phyloP scores from a whole-genome alignment of 2,797 vertebrate species.

The Crax fasciolata region DNA sequence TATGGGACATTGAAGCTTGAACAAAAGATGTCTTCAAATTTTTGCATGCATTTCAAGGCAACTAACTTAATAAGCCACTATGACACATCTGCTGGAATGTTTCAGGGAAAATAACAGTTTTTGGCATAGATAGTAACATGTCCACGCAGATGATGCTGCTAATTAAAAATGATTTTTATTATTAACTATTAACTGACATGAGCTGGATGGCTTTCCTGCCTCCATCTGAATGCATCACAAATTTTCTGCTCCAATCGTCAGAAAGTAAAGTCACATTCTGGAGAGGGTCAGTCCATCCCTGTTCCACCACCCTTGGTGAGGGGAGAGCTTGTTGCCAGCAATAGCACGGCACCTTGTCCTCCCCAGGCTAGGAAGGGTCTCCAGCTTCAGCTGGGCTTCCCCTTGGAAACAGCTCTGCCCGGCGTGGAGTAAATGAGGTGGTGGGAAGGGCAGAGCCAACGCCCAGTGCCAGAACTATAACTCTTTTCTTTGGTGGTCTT shows the following conservation, averaged over 20 bases:
- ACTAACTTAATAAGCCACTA: not conserved
- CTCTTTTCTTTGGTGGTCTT: not conserved
- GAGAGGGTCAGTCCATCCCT: not conserved
- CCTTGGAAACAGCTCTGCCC: rapidly evolving
- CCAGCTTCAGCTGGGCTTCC: not conserved
- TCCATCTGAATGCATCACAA: rapidly evolving
- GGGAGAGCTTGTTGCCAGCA: not conserved
- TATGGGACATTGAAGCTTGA: not conserved
- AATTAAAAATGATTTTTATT: not conserved
- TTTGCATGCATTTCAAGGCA: not conserved
- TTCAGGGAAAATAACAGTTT: not conserved
- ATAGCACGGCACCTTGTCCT: not conserved
- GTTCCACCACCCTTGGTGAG: not conserved
- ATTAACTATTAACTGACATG: not conserved
- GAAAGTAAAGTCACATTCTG: not conserved
- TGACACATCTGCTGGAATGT: not conserved
- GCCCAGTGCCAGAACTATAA: not conserved
- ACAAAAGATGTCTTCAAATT: not conserved
- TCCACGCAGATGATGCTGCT: not conserved
- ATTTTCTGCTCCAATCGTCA: not conserved
- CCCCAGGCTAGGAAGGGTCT: not conserved
- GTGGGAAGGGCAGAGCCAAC: not conserved
- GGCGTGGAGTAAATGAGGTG: rapidly evolving
- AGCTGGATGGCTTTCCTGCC: not conserved
- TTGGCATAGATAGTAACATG: not conserved